Evolutionary conservation across 2,888 invertebrate genomes (phyloP), one percentile per base, ranked within the genome.

Genomic region (Andrena bucephala): DNA sequence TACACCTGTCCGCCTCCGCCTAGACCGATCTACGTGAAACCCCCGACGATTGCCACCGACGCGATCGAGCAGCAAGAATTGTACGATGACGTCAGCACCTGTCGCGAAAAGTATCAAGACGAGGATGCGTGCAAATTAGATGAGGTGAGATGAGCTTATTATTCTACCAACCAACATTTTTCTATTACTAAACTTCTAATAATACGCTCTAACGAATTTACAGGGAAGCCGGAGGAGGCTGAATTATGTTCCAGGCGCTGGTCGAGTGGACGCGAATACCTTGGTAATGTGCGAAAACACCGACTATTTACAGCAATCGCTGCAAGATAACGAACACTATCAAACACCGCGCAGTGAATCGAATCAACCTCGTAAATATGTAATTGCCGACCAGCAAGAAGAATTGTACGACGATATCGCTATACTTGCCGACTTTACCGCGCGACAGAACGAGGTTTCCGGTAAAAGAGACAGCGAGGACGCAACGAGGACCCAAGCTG

Each of bases 381-480:
- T 50, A 36, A 36, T 65, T 20, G 65, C 52, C 62, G 73, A 77
- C 24, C 66, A 69, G 57, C 77, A 85, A 8, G 92, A 93, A 8
- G 88, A 91, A 52, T 66, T 92, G 3, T 94, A 94, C 77, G 93
- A 94, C 83, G 94, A 94, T 57, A 87, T 94, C 4, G 92, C 89
- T 8, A 84, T 92, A 8, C 84, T 92, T 1, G 89, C 85, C 0
- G 90, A 92, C 8, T 92, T 92, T 67, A 92, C 89, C 2, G 85
- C 89, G 4, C 88, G 89, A 5, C 90, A 87, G 31, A 88, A 89
- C 5, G 88, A 91, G 24, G 65, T 71, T 2, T 13, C 29, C 7
- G 29, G 7, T 6, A 76, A 67, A 7, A 85, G 16, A 31, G 79
- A 83, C 2, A 42, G 20, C 20, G 80, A 81, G 3, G 76, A 83